Percentiles rank a stretch among this genome's conserved stretches.
phyloP scores from a whole-genome alignment of 2,113 vertebrate species.

The Riparia riparia region DNA sequence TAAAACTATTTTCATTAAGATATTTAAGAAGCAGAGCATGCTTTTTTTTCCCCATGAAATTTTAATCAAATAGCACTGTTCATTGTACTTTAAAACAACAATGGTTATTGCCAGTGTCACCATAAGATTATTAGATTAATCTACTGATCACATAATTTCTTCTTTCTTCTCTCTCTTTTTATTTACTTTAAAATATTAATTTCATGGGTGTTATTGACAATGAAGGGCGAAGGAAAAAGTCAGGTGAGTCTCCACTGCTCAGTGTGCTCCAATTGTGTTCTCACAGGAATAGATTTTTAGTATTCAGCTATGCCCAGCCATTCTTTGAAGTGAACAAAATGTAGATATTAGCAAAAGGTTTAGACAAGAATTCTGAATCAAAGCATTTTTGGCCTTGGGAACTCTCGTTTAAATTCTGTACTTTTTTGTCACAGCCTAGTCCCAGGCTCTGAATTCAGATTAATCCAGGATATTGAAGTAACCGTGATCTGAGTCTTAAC shows the following conservation, averaged over 20 bases:
- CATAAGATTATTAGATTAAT: constrained; percentile 64
- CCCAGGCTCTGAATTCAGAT: background rate
- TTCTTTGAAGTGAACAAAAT: background rate
- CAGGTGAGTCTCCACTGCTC: background rate
- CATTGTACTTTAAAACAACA: constrained; percentile 19
- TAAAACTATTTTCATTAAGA: constrained; percentile 34
- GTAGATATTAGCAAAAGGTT: background rate
- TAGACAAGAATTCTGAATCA: background rate
- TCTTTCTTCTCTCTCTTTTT: constrained; percentile 38
- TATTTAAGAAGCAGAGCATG: background rate
- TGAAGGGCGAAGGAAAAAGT: background rate
- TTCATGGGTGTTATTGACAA: background rate
- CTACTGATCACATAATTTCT: constrained; percentile 29
- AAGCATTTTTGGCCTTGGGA: background rate
- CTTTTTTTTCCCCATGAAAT: background rate
- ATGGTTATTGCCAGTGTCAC: background rate
- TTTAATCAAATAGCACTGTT: constrained; percentile 55
- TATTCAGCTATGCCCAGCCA: background rate
- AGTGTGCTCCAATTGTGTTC: background rate
- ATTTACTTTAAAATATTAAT: constrained; percentile 61
- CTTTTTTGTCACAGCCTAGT: background rate
- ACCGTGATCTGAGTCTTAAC: background rate
- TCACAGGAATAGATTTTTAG: background rate
- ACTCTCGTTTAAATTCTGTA: background rate
- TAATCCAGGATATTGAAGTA: background rate